Evolutionary conservation across 2,797 vertebrate genomes (phyloP).

Genomic region (Peromyscus nudipes): DNA sequence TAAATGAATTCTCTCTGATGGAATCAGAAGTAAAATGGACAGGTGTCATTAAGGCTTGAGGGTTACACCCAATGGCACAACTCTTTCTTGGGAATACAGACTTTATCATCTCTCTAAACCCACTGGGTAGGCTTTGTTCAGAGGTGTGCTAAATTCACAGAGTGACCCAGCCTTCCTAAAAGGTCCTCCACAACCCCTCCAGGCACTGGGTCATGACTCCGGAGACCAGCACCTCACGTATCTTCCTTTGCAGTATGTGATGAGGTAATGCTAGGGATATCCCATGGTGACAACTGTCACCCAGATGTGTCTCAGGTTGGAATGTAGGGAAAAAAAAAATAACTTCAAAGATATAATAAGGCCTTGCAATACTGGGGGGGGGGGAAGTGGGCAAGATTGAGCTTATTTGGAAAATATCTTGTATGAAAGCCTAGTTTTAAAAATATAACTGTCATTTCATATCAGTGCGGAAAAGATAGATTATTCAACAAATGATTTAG

Average conservation of each 20-base stretch:
- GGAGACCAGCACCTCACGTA: neutral
- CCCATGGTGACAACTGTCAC: neutral
- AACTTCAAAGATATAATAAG: neutral
- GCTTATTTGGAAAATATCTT: constrained; percentile 26
- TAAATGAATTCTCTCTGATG: neutral
- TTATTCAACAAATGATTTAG: constrained; percentile 34
- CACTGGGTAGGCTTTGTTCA: neutral
- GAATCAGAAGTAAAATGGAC: neutral
- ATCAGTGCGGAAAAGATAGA: constrained; percentile 35
- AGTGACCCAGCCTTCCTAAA: neutral
- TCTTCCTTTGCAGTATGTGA: neutral
- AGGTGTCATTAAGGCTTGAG: neutral
- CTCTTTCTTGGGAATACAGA: neutral
- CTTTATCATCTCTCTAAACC: constrained; percentile 1
- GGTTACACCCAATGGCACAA: neutral
- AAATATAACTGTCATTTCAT: constrained; percentile 5
- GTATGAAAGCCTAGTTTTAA: constrained; percentile 57
- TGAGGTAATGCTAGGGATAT: neutral
- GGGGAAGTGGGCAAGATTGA: neutral
- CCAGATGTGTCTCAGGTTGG: neutral
- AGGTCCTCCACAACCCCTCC: neutral
- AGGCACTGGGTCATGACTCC: neutral
- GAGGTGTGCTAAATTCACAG: neutral
- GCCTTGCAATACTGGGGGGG: neutral
- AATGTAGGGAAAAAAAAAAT: neutral